These are phyloP conservation scores for Panthera leo DNA, from an alignment of 2,113 vertebrate species.

Conservation along the genomic window DNA sequence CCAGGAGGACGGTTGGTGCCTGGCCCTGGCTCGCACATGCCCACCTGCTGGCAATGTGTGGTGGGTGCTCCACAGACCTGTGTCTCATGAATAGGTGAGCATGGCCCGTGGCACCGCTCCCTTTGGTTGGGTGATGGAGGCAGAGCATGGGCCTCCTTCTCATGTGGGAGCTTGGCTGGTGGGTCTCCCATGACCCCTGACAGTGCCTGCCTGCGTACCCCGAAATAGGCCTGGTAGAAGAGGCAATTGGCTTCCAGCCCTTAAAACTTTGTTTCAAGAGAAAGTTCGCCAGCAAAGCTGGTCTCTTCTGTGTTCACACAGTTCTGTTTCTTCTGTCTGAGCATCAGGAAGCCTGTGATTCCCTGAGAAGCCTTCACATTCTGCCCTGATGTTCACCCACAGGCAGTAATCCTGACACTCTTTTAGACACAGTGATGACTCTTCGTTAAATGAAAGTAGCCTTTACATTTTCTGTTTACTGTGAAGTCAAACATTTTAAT, in stretches of 20 bases:
- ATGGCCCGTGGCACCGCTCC: neutral
- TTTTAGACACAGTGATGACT: neutral
- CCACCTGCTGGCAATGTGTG: neutral
- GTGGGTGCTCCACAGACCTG: neutral
- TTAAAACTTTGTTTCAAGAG: neutral
- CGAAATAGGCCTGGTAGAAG: neutral
- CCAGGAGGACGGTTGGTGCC: neutral
- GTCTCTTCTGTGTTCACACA: neutral
- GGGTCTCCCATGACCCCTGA: neutral
- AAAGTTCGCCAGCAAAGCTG: neutral
- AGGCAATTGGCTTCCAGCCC: neutral
- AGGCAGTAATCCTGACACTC: neutral
- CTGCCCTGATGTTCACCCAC: neutral
- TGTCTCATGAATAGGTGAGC: neutral
- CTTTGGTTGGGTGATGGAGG: neutral
- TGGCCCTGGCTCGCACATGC: no score
- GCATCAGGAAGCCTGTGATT: neutral
- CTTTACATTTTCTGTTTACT: neutral
- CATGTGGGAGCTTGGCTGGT: neutral
- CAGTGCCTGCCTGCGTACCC: neutral
- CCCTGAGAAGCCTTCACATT: neutral
- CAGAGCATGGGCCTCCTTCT: neutral
- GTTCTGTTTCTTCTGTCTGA: neutral
- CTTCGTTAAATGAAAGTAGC: neutral
- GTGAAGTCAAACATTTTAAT: neutral